Percentiles rank a stretch among this genome's conserved stretches.
These are phyloP conservation scores for Macropus fuliginosus DNA, from an alignment of 2,797 vertebrate genomes.

Conservation along the genomic window DNA sequence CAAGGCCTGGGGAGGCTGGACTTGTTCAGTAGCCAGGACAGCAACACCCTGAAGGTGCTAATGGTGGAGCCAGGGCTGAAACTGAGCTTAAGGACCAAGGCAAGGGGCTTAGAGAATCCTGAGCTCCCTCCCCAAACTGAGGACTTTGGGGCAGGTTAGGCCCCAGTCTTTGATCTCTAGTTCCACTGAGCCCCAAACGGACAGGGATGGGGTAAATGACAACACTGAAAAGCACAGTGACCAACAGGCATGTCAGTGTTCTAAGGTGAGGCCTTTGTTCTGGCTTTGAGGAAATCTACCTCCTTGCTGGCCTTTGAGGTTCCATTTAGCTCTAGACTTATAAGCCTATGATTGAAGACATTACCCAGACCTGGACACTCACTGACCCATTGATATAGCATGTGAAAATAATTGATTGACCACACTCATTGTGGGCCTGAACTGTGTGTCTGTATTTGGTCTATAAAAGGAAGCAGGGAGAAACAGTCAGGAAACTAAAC, in stretches of 20 bases:
- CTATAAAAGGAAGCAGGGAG: not conserved
- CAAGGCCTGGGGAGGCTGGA: conserved; percentile 43
- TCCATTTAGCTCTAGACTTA: not conserved
- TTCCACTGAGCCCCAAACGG: not conserved
- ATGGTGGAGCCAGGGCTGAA: not conserved
- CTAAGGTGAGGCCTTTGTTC: not conserved
- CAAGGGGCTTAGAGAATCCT: not conserved
- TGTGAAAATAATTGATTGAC: not conserved
- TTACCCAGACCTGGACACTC: not conserved
- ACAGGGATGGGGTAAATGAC: not conserved
- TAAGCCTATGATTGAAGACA: not conserved
- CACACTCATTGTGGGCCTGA: not conserved
- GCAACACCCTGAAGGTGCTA: conserved; percentile 36
- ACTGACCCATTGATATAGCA: not conserved
- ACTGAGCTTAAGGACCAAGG: conserved; percentile 16
- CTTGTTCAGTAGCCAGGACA: conserved; percentile 53
- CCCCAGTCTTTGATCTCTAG: not conserved
- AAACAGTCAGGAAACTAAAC: not conserved
- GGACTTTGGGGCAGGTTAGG: not conserved
- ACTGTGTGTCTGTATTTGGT: not conserved
- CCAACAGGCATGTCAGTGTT: not conserved
- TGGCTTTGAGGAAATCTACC: not conserved
- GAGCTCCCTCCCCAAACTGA: not conserved
- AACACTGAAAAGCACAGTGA: not conserved
- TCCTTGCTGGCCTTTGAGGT: not conserved